These are phyloP conservation scores for Antennarius maculatus DNA, from an alignment of 2,797 vertebrate genomes.

Conservation along the genomic window DNA sequence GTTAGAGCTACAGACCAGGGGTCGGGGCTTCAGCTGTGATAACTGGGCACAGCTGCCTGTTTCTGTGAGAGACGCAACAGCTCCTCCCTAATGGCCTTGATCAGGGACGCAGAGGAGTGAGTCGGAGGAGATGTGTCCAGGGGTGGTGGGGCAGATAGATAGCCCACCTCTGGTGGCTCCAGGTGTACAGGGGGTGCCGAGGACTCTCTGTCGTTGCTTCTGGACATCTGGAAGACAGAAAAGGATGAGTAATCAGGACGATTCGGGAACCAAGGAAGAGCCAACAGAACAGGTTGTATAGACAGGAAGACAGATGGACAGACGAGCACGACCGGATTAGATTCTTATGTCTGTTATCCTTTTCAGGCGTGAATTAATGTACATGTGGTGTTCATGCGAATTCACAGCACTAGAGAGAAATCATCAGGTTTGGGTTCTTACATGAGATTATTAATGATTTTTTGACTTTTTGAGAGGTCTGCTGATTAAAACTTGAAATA, in stretches of 20 bases:
- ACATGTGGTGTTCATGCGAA: not conserved
- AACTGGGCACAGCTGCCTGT: conserved; percentile 89
- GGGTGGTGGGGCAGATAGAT: conserved; percentile 79
- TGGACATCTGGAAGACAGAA: conserved; percentile 89
- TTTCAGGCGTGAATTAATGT: not conserved
- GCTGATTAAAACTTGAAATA: not conserved
- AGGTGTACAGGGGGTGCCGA: conserved; percentile 85
- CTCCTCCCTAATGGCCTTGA: conserved; percentile 98
- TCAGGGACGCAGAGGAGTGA: conserved; percentile 96
- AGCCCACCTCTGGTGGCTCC: conserved; percentile 83
- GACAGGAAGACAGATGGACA: not conserved
- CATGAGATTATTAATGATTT: not conserved
- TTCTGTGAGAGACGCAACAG: conserved; percentile 97
- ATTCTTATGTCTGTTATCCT: not conserved
- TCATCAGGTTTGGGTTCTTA: not conserved
- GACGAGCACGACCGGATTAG: not conserved
- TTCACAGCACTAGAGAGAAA: not conserved
- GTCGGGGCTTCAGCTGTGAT: conserved; percentile 89
- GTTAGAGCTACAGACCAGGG: conserved; percentile 26
- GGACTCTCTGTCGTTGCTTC: conserved; percentile 87
- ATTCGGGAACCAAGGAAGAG: conserved; percentile 74
- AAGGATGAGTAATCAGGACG: conserved; percentile 86
- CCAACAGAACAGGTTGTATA: not conserved
- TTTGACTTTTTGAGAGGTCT: not conserved
- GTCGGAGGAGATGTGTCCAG: conserved; percentile 87